phyloP scores from a whole-genome alignment of 2,888 invertebrate genomes.

The Ophraella communa region DNA sequence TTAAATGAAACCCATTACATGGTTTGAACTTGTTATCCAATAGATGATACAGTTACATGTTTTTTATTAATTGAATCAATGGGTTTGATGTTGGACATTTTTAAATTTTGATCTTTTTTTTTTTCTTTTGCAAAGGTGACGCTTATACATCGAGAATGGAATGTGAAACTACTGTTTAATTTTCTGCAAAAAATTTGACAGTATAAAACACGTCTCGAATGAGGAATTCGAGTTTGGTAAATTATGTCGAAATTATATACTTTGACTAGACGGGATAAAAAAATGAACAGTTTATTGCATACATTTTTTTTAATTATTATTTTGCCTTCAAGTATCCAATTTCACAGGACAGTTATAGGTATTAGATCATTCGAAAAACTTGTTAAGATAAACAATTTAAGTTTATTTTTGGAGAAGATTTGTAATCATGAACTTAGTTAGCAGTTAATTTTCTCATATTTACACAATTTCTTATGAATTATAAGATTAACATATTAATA shows the following conservation, averaged over 20 bases:
- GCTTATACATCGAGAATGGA: background rate
- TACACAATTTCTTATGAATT: no score
- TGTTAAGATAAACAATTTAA: no score
- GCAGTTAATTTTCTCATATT: no score
- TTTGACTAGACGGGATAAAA: no score
- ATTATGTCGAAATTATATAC: background rate
- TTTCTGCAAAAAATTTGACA: background rate
- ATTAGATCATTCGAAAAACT: no score
- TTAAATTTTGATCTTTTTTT: background rate
- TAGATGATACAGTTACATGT: conserved; percentile 1
- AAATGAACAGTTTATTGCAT: no score
- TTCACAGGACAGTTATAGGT: no score
- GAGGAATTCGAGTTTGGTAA: background rate
- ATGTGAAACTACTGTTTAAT: background rate
- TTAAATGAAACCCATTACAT: conserved; percentile 21
- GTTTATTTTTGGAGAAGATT: no score
- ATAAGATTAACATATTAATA: no score
- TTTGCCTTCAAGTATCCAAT: no score
- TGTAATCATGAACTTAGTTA: no score
- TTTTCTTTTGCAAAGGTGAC: background rate
- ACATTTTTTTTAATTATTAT: no score
- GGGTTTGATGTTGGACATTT: background rate
- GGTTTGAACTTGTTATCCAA: conserved; percentile 11
- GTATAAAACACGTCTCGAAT: background rate
- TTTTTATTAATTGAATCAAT: conserved; percentile 5